Percentiles rank a stretch among this genome's conserved stretches.
phyloP scores from a whole-genome alignment of 2,797 vertebrate species.

The Tenualosa thibaudeaui region DNA sequence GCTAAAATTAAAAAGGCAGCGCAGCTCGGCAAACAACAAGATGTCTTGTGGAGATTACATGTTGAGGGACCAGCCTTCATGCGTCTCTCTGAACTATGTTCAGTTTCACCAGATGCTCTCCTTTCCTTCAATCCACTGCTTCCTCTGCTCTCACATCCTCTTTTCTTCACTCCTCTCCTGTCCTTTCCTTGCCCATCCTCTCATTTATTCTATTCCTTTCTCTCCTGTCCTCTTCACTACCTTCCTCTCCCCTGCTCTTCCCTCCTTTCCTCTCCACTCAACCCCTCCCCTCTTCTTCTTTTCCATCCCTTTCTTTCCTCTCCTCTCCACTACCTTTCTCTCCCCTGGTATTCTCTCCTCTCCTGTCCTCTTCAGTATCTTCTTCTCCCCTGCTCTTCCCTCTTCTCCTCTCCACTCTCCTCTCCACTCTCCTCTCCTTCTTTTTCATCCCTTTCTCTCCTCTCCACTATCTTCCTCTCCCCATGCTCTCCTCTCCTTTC shows the following conservation, averaged over 20 bases:
- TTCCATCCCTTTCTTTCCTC: not conserved
- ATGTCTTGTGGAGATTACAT: not conserved
- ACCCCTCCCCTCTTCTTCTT: not conserved
- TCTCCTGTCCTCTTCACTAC: not conserved
- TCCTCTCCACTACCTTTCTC: not conserved
- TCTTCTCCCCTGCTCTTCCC: not conserved
- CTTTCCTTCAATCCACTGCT: not conserved
- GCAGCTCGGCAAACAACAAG: not conserved
- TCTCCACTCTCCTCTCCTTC: not conserved
- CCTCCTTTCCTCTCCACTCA: not conserved
- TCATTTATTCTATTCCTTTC: not conserved
- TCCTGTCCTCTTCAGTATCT: not conserved
- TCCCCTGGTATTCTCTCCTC: not conserved
- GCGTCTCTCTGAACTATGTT: not conserved
- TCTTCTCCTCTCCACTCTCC: too few species aligned
- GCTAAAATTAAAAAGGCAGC: not conserved
- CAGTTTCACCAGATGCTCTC: constrained; percentile 3
- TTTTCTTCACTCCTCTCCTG: not conserved
- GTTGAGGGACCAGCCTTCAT: not conserved
- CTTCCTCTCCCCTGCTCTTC: not conserved
- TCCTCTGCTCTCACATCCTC: not conserved
- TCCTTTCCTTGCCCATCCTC: not conserved
- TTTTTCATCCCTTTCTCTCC: not conserved
- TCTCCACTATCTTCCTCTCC: not conserved
- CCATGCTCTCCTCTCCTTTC: too few species aligned